Evolutionary conservation across 2,888 invertebrate genomes (phyloP).

Genomic region (Andricus quercusramuli): DNA sequence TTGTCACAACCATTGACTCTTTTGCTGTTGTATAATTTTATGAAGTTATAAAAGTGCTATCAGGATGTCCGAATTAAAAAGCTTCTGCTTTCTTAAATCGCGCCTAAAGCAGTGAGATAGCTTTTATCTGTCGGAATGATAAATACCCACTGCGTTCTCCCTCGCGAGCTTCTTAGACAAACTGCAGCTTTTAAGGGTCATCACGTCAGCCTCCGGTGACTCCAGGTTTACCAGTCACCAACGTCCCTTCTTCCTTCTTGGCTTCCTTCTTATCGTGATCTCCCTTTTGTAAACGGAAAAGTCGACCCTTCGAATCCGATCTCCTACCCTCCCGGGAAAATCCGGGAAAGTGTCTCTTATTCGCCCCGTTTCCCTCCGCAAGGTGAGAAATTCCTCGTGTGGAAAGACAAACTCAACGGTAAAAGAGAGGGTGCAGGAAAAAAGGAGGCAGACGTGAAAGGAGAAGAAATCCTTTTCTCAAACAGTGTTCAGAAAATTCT

Average conservation of each 20-base stretch:
- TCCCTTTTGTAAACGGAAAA: conserved; percentile 29
- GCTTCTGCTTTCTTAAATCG: background rate
- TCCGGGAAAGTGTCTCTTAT: conserved; percentile 1
- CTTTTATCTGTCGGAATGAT: conserved; percentile 20
- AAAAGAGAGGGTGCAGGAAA: conserved; percentile 7
- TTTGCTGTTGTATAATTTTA: background rate
- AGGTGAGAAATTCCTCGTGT: conserved; percentile 37
- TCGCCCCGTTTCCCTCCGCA: conserved; percentile 1
- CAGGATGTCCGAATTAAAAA: conserved; percentile 31
- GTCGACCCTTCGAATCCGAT: conserved; percentile 33
- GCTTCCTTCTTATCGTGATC: conserved; percentile 15
- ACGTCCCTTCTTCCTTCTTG: background rate
- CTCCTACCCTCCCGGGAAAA: conserved; percentile 1
- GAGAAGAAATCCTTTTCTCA: conserved; percentile 35
- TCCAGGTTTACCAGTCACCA: conserved; percentile 19
- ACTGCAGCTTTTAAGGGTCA: conserved; percentile 36
- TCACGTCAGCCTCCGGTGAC: conserved; percentile 15
- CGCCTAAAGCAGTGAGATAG: conserved; percentile 13
- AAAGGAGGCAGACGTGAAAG: background rate
- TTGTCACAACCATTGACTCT: background rate
- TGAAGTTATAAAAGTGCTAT: conserved; percentile 38
- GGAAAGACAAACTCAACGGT: conserved; percentile 33
- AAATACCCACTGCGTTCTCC: conserved; percentile 31
- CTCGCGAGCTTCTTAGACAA: conserved; percentile 14
- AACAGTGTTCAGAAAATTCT: conserved; percentile 24